Evolutionary conservation across 1,140 invertebrate genomes (phyloP), one percentile per base, ranked within the genome.

Genomic region (Brachystomella parvula): DNA sequence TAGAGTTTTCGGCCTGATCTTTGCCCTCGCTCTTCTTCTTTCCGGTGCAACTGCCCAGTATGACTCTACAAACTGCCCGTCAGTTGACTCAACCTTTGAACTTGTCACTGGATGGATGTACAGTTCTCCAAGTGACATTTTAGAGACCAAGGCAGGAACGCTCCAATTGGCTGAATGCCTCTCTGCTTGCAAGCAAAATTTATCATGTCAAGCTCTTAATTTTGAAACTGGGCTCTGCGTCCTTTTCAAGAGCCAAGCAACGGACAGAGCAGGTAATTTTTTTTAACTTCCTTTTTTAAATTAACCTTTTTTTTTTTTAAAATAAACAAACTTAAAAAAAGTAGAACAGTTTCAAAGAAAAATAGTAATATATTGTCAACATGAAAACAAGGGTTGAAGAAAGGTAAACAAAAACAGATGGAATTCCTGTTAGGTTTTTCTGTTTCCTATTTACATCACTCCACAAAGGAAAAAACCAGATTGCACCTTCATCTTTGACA

Each of bases 201-300:
- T 69, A 3, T 74, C 75, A 28, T 82, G 81, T 69, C 72, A 75
- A 59, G 73, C 80, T 28, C 75, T 82, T 68, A 82, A 82, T 71
- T 82, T 81, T 73, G 81, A 82, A 73, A 82, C 81, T 3, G 81
- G 82, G 1, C 75, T 83, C 0, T 82, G 81, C 64, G 80, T 83
- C 1, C 76, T 82, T 21, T 79, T 83, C 70, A 71, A 74, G 24
- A 79, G 77, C 35, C 76, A 75, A 61, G 79, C 79, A 21, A 69
- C 74, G 15, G 74, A 79, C 32, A 72, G 76, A 61, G 77, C 79
- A 58, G 78, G 77, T 79, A 70, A 69, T 19, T 2, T 21, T 47
- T 47, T 47, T 47, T 47, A 47, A 15, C 44, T 47, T 21, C 21
- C 21, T 47, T 47, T 15, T 47, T 47, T 15, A 21, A 15, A 47